These are phyloP conservation scores for Globia sparganii DNA, from an alignment of 2,888 invertebrate species.

Conservation along the genomic window DNA sequence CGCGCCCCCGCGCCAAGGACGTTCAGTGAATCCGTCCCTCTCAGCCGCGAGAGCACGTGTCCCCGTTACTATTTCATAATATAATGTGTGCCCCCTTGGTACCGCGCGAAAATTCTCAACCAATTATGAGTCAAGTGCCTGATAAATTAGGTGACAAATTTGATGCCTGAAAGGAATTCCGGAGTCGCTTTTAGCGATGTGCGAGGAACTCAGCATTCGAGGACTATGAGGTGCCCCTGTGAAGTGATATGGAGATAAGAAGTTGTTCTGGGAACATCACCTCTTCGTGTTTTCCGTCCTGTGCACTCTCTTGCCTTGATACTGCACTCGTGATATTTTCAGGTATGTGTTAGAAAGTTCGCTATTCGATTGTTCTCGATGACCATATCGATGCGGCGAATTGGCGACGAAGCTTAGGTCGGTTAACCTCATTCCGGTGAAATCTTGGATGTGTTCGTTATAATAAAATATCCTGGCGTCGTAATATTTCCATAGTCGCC, in stretches of 20 bases:
- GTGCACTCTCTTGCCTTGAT: slow-evolving; percentile 83
- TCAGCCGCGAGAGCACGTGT: slow-evolving; percentile 90
- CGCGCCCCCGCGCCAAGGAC: slow-evolving; percentile 90
- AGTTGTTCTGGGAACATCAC: slow-evolving; percentile 81
- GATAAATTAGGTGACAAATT: slow-evolving; percentile 87
- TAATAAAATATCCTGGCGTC: slow-evolving; percentile 75
- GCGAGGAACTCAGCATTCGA: slow-evolving; percentile 80
- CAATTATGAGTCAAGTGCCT: slow-evolving; percentile 90
- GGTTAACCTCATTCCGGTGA: slow-evolving; percentile 66
- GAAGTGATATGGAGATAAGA: slow-evolving; percentile 89
- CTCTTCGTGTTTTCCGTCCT: slow-evolving; percentile 88
- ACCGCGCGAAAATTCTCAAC: slow-evolving; percentile 89
- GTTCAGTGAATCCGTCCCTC: slow-evolving; percentile 91
- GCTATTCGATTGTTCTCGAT: slow-evolving; percentile 39
- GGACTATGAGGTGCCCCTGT: slow-evolving; percentile 85
- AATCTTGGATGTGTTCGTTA: slow-evolving; percentile 54
- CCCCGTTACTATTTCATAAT: slow-evolving; percentile 89
- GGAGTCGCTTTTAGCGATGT: slow-evolving; percentile 84
- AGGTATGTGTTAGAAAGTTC: slow-evolving; percentile 76
- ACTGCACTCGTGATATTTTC: slow-evolving; percentile 79
- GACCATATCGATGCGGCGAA: slow-evolving; percentile 56
- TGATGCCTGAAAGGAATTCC: slow-evolving; percentile 87
- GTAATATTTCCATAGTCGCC: slow-evolving; percentile 84
- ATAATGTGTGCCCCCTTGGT: slow-evolving; percentile 89
- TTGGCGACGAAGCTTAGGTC: slow-evolving; percentile 44